Conservation (phyloP, 2,797 vertebrate species). For the Hoplostethus atlanticus region DNA sequence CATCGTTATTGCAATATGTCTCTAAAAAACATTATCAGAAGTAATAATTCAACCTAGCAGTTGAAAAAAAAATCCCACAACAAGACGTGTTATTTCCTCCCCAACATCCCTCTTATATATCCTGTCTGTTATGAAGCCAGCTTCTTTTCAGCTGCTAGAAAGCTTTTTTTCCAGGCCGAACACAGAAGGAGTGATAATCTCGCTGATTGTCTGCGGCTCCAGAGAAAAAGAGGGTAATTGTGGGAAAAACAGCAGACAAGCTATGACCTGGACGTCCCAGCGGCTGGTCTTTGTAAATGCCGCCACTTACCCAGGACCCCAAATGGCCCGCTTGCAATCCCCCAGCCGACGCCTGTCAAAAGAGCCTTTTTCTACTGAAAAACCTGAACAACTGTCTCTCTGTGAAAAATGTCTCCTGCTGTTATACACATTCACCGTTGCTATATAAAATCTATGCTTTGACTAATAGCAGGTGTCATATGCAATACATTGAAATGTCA, state of each 20-base stretch:
- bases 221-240: slow-evolving; percentile 30
- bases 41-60: no score
- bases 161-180: not conserved
- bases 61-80: no score
- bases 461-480: no score
- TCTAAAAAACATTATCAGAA: no score
- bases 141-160: not conserved
- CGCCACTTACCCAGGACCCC: slow-evolving; percentile 3
- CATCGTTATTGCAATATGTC: no score
- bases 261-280: slow-evolving; percentile 23
- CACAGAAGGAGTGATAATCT: slow-evolving; percentile 25
- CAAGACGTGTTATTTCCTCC: no score
- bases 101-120: no score
- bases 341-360: slow-evolving; percentile 12
- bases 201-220: slow-evolving; percentile 23
- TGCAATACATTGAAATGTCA: no score
- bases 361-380: slow-evolving; percentile 25
- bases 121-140: no score
- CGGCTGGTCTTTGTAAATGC: slow-evolving; percentile 30
- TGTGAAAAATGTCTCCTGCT: not conserved
- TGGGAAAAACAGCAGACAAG: slow-evolving; percentile 48
- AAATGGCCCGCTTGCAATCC: not conserved
- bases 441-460: no score
- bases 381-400: slow-evolving; percentile 12
- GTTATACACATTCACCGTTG: not conserved